Percentiles rank a stretch among this genome's conserved stretches.
These are phyloP conservation scores for Phrynocephalus forsythii DNA, from an alignment of 2,797 vertebrate genomes.

Conservation along the genomic window DNA sequence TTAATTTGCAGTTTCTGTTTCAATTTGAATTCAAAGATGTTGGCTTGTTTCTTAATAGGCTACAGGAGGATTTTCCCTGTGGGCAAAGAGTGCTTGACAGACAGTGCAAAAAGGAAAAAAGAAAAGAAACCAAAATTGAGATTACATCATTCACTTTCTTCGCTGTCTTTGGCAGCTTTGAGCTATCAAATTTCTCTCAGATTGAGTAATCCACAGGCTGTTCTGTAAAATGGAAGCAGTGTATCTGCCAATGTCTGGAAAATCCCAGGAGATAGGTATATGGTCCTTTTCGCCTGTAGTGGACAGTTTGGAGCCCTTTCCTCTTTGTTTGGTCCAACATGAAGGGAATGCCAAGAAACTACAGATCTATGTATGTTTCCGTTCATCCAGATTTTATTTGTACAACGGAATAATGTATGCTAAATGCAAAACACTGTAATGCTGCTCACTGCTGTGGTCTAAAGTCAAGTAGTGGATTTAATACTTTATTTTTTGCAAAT, in stretches of 20 bases:
- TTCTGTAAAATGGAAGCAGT: constrained; percentile 14
- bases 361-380: neutral
- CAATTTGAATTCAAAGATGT: constrained; percentile 33
- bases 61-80: constrained; percentile 29
- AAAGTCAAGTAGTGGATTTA: constrained; percentile 6
- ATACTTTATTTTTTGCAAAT: neutral
- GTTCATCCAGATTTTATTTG: neutral
- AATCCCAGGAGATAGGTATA: neutral
- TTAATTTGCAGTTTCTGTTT: constrained; percentile 17
- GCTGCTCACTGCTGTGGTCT: neutral
- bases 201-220: constrained; percentile 24
- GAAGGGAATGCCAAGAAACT: neutral
- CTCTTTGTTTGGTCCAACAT: neutral
- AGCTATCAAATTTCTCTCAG: constrained; percentile 20
- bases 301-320: neutral
- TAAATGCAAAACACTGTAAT: neutral
- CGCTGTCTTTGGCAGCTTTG: constrained; percentile 23
- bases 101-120: neutral
- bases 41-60: constrained; percentile 28
- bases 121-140: constrained; percentile 4
- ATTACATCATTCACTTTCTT: constrained; percentile 30
- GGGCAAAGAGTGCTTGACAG: constrained; percentile 32
- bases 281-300: neutral
- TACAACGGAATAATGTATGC: neutral
- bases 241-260: constrained; percentile 3